Conservation (phyloP, 2,888 invertebrate genomes). For the Lottia gigantea region DNA sequence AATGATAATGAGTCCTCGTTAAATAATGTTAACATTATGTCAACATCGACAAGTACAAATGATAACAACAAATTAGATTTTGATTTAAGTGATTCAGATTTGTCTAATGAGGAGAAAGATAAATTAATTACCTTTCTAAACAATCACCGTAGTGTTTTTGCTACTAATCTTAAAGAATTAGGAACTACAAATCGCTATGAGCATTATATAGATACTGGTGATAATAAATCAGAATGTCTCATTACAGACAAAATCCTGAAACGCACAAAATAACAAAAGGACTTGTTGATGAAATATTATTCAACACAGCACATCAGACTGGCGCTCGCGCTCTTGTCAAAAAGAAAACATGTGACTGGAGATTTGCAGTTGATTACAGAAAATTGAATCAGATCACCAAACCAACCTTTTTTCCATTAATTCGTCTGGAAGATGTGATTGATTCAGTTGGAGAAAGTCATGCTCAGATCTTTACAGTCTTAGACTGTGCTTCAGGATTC, state of each 20-base stretch:
- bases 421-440: conserved; percentile 30
- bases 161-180: conserved; percentile 21
- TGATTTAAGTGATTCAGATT: conserved; percentile 15
- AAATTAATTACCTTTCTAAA: background rate
- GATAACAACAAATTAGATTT: conserved; percentile 14
- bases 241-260: conserved; percentile 24
- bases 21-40: background rate
- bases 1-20: background rate
- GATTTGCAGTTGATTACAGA: conserved; percentile 37
- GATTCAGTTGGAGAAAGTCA: conserved; percentile 30
- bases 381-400: conserved; percentile 29
- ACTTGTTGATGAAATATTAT: conserved; percentile 30
- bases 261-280: conserved; percentile 22
- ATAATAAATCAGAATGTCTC: conserved; percentile 26
- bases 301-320: conserved; percentile 28
- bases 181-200: conserved; percentile 30
- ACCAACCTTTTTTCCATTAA: conserved; percentile 30
- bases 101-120: conserved; percentile 14
- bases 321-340: conserved; percentile 31
- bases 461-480: conserved; percentile 21
- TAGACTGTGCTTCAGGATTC: conserved; percentile 30
- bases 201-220: conserved; percentile 34
- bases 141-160: conserved; percentile 17
- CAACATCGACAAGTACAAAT: background rate
- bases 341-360: conserved; percentile 28